Base-by-base conservation (phyloP, 2,888 invertebrate species). In the Amphiduros pacificus region DNA sequence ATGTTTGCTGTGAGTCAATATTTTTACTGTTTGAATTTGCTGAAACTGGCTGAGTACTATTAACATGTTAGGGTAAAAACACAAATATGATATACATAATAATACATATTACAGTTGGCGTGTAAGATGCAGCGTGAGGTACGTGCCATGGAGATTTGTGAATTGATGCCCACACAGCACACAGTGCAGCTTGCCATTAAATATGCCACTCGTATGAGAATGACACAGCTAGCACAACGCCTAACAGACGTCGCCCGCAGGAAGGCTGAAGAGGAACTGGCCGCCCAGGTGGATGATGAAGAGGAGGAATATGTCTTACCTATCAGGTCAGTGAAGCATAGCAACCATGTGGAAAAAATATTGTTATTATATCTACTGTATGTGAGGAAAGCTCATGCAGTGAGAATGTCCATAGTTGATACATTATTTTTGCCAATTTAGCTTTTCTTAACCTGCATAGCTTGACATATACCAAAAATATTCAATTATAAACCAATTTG, bases 81-180 rank as follows among this genome's bases (percentile, higher is more conserved):
- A n/a, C n/a, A n/a, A n/a, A n/a, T n/a, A n/a, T n/a, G n/a, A n/a
- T n/a, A n/a, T n/a, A n/a, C n/a, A n/a, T n/a, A n/a, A 20, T 44
- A 36, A 4, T 55, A 9, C 62, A 69, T 66, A 75, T 80, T 84
- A 29, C 82, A 93, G 92, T 82, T 93, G 67, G 91, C 94, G 1
- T 92, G 92, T 75, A 88, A 90, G 71, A 89, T 89, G 70, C 91
- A 92, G 79, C 87, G 90, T 68, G 94, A 96, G 77, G 89, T 89
- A 73, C 87, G 95, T 44, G 95, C 94, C 0, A 84, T 92, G 53
- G 95, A 96, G 82, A 85, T 95, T 22, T 91, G 93, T 81, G 89
- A 91, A 75, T 85, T 93, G 71, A 87, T 95, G 74, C 88, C 89
- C 26, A 90, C 91, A 73, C 88, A 89, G 1, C 89, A 90, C 50